Evolutionary conservation across 1,140 invertebrate species (phyloP), one percentile per base, ranked within the genome.

Genomic region (Orchestia grillus): DNA sequence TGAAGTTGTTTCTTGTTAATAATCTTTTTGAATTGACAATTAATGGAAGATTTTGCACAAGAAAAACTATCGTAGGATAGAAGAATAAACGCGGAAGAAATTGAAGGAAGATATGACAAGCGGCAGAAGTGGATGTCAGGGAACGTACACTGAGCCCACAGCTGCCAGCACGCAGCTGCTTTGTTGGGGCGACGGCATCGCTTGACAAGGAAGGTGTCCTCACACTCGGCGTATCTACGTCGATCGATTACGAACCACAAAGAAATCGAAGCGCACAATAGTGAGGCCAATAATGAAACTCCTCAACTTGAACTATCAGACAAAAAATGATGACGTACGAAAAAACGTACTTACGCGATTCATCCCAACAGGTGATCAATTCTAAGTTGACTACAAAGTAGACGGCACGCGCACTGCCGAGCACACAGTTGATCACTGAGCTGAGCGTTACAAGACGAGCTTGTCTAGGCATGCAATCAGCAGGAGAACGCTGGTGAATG

Each of bases 381-480:
- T 77, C 28, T 36, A 36, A 1, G 3, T 77, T 15, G 1, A 15
- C 11, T 36, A 36, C 11, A 77, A 77, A 77, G 36, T 77, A 77
- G 28, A 15, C 11, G 62, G 28, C 11, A 36, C 62, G 36, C 62
- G 11, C 62, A 77, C 62, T 23, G 1, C 62, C 8, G 88, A 42
- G 88, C 41, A 8, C 11, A 90, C 88, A 43, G 41, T 36, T 42
- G 11, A 90, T 43, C 4, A 90, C 88, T 90, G 88, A 41, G 41
- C 8, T 42, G 88, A 41, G 88, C 42, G n/a, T 42, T 44, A 28
- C 36, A 90, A 90, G 88, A 42, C n/a, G 41, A 44, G 41, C 88
- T 90, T 90, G 88, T 90, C 88, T 3, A 11, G 88, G 88, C 88
- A 41, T 90, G 88, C 88, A 90, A 90, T 90, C n/a, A 90, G 88